Evolutionary conservation across 2,797 vertebrate species (phyloP), one percentile per base, ranked within the genome.

Genomic region (Typhlichthys subterraneus): DNA sequence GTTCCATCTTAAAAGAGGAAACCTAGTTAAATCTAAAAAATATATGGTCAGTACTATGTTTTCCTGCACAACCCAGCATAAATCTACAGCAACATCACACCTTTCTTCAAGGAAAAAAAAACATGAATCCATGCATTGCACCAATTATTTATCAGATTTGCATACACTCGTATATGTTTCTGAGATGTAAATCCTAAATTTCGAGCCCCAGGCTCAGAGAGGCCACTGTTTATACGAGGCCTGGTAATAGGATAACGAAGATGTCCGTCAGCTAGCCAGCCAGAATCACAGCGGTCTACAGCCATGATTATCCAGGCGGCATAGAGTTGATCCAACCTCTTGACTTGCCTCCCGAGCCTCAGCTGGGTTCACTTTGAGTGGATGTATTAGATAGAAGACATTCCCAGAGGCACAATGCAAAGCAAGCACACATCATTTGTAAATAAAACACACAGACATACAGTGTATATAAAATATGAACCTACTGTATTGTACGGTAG

Each of bases 231-330:
- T 62, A 69, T 75, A 0, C 92, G 90, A 0, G 95, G 93, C 1
- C 77, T 90, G 64, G 54, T 57, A 2, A 96, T 92, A 38, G 96
- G 90, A 71, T 97, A 96, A 69, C 94, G 92, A 52, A 93, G 78
- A 0, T 96, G 96, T 67, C 94, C 95, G 0, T 96, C 95, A 0
- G 93, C 94, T 80, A 96, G 79, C 96, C 95, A 97, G 71, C 95
- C 96, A 0, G 92, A 92, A 0, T 87, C 86, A 0, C 96, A 97
- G 61, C 69, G 88, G 60, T 96, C 95, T 79, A 97, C 75, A 12
- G 83, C 89, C 0, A 9, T 51, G 71, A 95, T 91, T 68, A 87
- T 95, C 95, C 96, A 97, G 14, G 95, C 94, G 0, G 93, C 90
- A 31, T 93, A 97, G 23, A 97, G 91, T 54, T 97, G 95, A 45